Evolutionary conservation across 2,797 vertebrate genomes (phyloP).

Genomic region (Huso huso): DNA sequence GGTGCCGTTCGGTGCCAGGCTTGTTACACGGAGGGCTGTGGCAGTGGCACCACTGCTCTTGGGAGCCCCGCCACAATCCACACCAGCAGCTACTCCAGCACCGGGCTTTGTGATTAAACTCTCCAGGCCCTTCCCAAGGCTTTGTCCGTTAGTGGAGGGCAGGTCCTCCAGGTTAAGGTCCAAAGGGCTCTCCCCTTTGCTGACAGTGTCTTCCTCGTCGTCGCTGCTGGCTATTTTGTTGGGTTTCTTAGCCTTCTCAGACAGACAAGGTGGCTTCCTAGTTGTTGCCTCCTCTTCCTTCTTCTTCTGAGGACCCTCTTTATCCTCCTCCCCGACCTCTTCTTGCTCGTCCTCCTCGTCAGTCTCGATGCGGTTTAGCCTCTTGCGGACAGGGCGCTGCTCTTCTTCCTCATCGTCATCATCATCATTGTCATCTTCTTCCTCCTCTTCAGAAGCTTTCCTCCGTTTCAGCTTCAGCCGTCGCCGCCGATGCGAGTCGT

Average conservation of each 20-base stretch:
- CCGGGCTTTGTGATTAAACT: conserved; percentile 64
- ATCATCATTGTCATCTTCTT: conserved; percentile 61
- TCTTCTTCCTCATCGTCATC: conserved; percentile 69
- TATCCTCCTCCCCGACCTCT: conserved; percentile 29
- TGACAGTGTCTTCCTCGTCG: conserved; percentile 62
- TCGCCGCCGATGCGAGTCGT: too few relatives aligned
- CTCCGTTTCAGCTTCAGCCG: conserved; percentile 51
- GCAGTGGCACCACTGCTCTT: conserved; percentile 62
- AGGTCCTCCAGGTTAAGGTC: conserved; percentile 72
- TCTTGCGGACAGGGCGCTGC: conserved; percentile 73
- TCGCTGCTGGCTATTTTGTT: conserved; percentile 64
- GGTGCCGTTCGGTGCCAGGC: conserved; percentile 73
- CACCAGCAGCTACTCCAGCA: conserved; percentile 13
- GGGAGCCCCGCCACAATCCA: conserved; percentile 16
- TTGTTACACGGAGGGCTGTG: conserved; percentile 46
- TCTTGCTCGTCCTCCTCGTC: conserved; percentile 69
- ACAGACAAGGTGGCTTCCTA: conserved; percentile 40
- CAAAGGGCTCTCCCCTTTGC: conserved; percentile 64
- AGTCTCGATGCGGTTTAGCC: conserved; percentile 85
- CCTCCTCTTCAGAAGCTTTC: conserved; percentile 73
- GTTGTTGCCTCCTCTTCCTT: conserved; percentile 41
- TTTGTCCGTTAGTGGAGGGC: conserved; percentile 85
- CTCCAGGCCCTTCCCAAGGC: conserved; percentile 74
- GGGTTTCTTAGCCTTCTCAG: conserved; percentile 66
- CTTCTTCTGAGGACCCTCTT: conserved; percentile 4